These are phyloP conservation scores for Cataglyphis rosenhaueri DNA, from an alignment of 2,888 invertebrate genomes.

Conservation along the genomic window DNA sequence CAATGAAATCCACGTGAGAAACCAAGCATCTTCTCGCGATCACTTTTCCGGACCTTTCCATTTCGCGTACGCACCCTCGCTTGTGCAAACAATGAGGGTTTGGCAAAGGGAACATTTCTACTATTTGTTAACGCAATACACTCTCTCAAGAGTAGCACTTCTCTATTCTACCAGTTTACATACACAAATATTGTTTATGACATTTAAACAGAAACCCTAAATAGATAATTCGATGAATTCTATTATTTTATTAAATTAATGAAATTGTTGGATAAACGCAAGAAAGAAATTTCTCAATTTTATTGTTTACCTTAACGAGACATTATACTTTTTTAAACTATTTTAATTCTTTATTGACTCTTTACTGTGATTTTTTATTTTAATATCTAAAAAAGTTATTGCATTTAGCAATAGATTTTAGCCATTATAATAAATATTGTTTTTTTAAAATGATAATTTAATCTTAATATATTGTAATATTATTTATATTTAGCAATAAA, in stretches of 20 bases:
- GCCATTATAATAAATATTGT: not conserved
- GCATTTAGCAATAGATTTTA: not conserved
- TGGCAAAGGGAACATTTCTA: conserved; percentile 1
- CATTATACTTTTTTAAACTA: not conserved
- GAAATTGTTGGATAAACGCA: not conserved
- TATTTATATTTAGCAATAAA: not conserved
- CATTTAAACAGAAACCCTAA: conserved; percentile 1
- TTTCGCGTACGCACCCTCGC: conserved; percentile 45
- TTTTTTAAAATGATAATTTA: not conserved
- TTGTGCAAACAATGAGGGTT: conserved; percentile 48
- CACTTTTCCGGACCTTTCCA: conserved; percentile 48
- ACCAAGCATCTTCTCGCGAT: conserved; percentile 48
- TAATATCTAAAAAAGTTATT: not conserved
- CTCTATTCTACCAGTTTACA: not conserved
- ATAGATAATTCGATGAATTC: not conserved
- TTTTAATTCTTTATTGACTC: not conserved
- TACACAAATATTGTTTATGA: conserved; percentile 16
- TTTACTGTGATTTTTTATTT: not conserved
- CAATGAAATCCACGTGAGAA: conserved; percentile 45
- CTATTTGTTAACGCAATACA: conserved; percentile 35
- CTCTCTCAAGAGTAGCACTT: conserved; percentile 24
- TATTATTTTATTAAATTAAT: conserved; percentile 5
- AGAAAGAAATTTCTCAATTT: not conserved
- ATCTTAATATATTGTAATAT: not conserved
- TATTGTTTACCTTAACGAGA: not conserved